phyloP scores from a whole-genome alignment of 2,113 vertebrate genomes.

The Coturnix japonica region DNA sequence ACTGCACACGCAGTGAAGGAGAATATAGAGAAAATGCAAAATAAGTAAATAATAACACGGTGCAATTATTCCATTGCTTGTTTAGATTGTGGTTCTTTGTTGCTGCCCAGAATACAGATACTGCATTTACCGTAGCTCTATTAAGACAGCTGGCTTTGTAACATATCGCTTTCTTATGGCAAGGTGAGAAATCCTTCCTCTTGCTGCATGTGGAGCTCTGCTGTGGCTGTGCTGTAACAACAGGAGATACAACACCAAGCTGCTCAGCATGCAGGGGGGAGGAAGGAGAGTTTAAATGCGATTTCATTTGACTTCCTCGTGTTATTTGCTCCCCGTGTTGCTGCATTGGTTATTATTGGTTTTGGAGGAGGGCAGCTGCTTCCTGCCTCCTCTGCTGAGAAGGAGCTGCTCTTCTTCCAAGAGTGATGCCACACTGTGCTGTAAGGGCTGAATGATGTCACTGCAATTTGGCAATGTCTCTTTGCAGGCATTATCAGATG shows the following conservation, averaged over 20 bases:
- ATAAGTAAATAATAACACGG: not conserved
- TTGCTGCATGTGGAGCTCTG: not conserved
- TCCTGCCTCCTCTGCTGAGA: not conserved
- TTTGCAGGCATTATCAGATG: not conserved
- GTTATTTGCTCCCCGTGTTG: not conserved
- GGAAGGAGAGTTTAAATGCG: not conserved
- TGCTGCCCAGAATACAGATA: not conserved
- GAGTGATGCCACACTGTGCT: no score
- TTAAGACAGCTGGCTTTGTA: not conserved
- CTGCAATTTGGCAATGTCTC: not conserved
- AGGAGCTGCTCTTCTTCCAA: not conserved
- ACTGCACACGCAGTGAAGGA: not conserved
- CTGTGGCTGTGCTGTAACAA: not conserved
- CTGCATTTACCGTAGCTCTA: not conserved
- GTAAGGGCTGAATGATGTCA: not conserved
- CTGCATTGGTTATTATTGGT: not conserved
- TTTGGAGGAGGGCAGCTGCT: not conserved
- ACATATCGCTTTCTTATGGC: not conserved
- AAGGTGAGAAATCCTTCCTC: not conserved
- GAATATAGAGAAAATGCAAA: slow-evolving; percentile 23
- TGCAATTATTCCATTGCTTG: slow-evolving; percentile 2
- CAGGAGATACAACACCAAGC: not conserved
- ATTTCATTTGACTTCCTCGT: not conserved
- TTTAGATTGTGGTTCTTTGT: slow-evolving; percentile 10
- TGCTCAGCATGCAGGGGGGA: not conserved